A percentile compares a stretch with the other conserved stretches of the same genome.
Evolutionary conservation across 2,797 vertebrate genomes (phyloP).

Genomic region (Phoebastria nigripes): DNA sequence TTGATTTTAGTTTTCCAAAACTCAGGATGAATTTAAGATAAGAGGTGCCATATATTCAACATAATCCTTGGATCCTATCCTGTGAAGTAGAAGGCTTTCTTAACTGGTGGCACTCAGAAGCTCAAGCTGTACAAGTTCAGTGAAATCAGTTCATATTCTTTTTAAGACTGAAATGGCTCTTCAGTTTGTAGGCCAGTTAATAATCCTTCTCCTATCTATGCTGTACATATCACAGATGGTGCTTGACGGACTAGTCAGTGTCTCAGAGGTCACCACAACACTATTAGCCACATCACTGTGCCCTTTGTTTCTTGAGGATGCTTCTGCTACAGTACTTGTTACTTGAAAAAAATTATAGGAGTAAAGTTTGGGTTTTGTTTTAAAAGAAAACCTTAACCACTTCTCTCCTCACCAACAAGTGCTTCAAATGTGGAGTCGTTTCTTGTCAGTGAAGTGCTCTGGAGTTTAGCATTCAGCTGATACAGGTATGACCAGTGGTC

Average conservation of each 20-base stretch:
- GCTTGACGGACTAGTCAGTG: constrained; percentile 57
- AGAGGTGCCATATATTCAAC: not conserved
- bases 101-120: not conserved
- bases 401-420: not conserved
- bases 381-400: not conserved
- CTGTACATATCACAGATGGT: constrained; percentile 53
- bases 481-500: not conserved
- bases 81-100: not conserved
- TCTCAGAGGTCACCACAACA: constrained; percentile 64
- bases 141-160: not conserved
- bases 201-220: constrained; percentile 46
- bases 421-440: not conserved
- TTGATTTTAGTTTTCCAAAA: not conserved
- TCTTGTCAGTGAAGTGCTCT: constrained; percentile 1
- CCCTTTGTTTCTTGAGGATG: constrained; percentile 58
- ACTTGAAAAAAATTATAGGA: not conserved
- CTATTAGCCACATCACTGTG: constrained; percentile 52
- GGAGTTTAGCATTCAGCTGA: not conserved
- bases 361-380: not conserved
- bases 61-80: not conserved
- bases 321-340: constrained; percentile 45
- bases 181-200: constrained; percentile 44
- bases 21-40: not conserved
- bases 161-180: constrained; percentile 2
- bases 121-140: not conserved